Percentiles rank a stretch among this genome's conserved stretches.
Evolutionary conservation across 2,113 vertebrate species (phyloP).

Genomic region (Pangasianodon gigas): DNA sequence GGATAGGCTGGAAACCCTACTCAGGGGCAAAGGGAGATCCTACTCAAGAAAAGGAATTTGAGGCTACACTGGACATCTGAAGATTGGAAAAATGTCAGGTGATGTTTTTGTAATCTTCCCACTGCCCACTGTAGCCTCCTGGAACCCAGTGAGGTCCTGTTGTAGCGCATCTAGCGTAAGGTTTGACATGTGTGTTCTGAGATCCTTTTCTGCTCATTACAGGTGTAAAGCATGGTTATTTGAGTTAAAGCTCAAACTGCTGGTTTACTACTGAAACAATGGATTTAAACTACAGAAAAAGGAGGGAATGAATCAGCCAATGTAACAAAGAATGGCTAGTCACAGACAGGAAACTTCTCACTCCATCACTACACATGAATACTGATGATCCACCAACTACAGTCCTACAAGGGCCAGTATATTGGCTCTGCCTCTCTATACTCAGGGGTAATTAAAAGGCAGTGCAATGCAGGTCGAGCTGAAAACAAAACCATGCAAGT

Average conservation of each 20-base stretch:
- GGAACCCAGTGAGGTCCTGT: background rate
- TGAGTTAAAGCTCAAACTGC: background rate
- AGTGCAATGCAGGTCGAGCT: background rate
- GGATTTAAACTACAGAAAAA: background rate
- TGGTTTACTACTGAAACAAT: background rate
- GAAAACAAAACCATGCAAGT: background rate
- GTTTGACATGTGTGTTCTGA: background rate
- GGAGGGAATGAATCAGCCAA: background rate
- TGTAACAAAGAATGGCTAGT: background rate
- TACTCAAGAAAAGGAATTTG: background rate
- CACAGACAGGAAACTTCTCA: background rate
- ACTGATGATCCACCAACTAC: constrained; percentile 18
- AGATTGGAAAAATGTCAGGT: background rate
- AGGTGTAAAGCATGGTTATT: background rate
- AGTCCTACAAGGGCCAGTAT: background rate
- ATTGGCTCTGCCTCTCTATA: background rate
- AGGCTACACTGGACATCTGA: background rate
- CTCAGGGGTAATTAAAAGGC: constrained; percentile 39
- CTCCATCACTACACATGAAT: background rate
- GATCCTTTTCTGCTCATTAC: background rate
- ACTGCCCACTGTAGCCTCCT: background rate
- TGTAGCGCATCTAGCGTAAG: background rate
- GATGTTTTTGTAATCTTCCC: background rate
- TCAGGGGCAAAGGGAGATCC: background rate
- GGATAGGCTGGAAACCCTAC: background rate